phyloP scores from a whole-genome alignment of 2,888 invertebrate genomes.

The Neria commutata region DNA sequence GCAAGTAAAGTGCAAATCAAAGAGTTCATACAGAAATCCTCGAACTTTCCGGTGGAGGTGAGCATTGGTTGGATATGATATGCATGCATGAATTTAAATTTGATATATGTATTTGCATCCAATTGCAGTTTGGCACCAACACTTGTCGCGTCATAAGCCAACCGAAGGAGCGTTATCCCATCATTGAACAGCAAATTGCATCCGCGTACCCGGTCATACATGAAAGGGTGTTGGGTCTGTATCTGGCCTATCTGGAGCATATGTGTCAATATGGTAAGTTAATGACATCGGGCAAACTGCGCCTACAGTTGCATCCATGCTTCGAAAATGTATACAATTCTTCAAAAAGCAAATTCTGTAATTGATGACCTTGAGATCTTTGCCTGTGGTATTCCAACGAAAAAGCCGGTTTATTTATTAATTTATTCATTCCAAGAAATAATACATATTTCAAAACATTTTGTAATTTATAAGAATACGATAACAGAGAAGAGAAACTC shows the following conservation, averaged over 20 bases:
- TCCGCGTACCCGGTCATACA: slow-evolving; percentile 74
- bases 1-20: slow-evolving; percentile 28
- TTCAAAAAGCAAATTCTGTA: no score
- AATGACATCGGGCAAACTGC: slow-evolving; percentile 29
- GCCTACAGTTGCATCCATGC: no score
- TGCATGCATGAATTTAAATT: slow-evolving; percentile 24
- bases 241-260: slow-evolving; percentile 70
- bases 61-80: background rate
- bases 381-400: no score
- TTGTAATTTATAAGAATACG: no score
- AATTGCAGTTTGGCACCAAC: slow-evolving; percentile 53
- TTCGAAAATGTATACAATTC: no score
- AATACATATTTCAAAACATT: no score
- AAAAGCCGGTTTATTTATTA: no score
- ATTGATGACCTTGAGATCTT: no score
- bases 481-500: no score
- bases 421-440: no score
- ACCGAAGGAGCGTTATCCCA: slow-evolving; percentile 38
- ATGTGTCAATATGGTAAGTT: slow-evolving; percentile 61
- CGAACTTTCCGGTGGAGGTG: slow-evolving; percentile 49
- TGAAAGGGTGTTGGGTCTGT: slow-evolving; percentile 69
- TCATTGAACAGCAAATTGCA: slow-evolving; percentile 54
- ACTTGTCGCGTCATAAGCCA: slow-evolving; percentile 52
- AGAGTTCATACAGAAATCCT: slow-evolving; percentile 41
- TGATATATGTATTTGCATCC: background rate